Conservation (phyloP, 92 coral and sea anemone genomes). For the Montipora capitata region DNA sequence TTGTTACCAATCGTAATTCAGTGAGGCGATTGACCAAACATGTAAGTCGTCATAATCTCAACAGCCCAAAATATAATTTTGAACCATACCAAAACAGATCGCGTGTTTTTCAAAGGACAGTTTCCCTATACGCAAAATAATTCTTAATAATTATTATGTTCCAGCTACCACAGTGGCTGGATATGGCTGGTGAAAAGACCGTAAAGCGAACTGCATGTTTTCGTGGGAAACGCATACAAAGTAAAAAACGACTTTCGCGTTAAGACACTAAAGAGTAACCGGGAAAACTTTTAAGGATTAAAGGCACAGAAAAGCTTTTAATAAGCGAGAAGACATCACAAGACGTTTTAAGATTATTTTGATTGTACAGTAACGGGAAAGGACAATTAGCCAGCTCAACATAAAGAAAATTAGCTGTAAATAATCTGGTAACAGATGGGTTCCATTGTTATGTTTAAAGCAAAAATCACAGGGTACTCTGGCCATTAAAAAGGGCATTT, state of each 20-base stretch:
- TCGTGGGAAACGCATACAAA: too few species aligned
- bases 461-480: slow-evolving; percentile 6
- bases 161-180: too few species aligned
- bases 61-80: too few species aligned
- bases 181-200: too few species aligned
- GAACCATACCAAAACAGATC: too few species aligned
- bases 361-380: slow-evolving; percentile 13
- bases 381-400: slow-evolving; percentile 18
- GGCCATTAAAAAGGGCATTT: not conserved
- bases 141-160: too few species aligned
- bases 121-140: too few species aligned
- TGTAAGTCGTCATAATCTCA: too few species aligned
- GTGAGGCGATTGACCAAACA: too few species aligned
- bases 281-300: not conserved
- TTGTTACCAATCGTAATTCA: too few species aligned
- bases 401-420: slow-evolving; percentile 6
- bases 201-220: not conserved
- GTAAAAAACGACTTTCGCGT: not conserved
- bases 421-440: slow-evolving; percentile 23
- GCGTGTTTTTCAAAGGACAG: too few species aligned
- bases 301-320: slow-evolving; percentile 7
- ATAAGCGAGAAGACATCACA: not conserved
- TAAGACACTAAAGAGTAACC: not conserved
- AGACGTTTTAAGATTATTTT: slow-evolving; percentile 15
- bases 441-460: slow-evolving; percentile 5